Evolutionary conservation across 1,140 invertebrate species (phyloP), one percentile per base, ranked within the genome.

Genomic region (Lasioglossum baleicum): DNA sequence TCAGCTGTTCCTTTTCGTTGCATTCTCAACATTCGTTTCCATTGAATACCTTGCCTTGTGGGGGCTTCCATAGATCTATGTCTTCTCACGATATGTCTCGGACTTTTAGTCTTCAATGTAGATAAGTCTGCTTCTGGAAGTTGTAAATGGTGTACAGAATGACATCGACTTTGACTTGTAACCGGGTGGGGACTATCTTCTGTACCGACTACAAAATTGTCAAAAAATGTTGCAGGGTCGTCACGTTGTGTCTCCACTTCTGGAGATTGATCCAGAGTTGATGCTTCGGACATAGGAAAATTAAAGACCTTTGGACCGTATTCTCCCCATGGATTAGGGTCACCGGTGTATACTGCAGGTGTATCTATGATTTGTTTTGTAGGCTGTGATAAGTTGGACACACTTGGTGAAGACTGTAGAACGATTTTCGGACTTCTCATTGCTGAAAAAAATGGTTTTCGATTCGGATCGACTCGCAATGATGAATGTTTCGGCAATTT

Each of bases 381-480:
- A 13, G 60, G 2, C 61, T 1, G 69, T 60, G 64, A 72, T 1
- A 93, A 83, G 73, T 90, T 92, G 0, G 90, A 91, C 6, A 90
- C 87, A 73, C 92, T 92, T 0, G 92, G 88, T 90, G 90, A 92
- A 20, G 91, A 90, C n/a, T 88, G 88, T 6, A 92, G 63, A 67
- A 83, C 84, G 8, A 90, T 67, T 61, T 83, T 90, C 0, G 87
- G 70, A 0, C 85, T 51, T 64, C 89, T 92, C 0, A 83, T 70
- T 20, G 84, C 0, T 0, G 84, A 70, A 64, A 91, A 88, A 44
- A 93, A 92, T 17, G 91, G 87, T 66, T 89, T 93, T 13, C 89
- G 88, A 44, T 71, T 83, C 13, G 82, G 83, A 3, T 90, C 88
- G 2, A 83, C 20, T 15, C 86, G 87, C 8, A 83, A 83, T 0